Conservation (phyloP, 2,888 invertebrate species). For the Chrysolina oricalcia region DNA sequence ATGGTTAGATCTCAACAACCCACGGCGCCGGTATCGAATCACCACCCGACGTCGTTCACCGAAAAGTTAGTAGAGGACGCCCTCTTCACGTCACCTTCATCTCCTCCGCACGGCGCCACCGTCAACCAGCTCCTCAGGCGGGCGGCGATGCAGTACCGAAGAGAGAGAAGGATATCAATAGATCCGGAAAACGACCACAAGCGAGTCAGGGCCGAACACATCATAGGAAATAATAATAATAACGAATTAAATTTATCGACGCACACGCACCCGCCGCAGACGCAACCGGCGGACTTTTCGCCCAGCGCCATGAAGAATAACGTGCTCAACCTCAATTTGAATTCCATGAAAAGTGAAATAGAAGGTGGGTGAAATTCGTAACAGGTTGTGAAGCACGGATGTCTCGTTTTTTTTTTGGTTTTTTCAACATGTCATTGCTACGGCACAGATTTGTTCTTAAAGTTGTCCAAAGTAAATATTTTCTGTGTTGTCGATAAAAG, state of each 20-base stretch:
- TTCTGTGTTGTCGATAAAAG: too few relatives aligned
- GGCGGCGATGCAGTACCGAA: slow-evolving; percentile 67
- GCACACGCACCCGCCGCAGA: slow-evolving; percentile 70
- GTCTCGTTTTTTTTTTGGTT: too few relatives aligned
- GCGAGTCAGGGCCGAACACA: slow-evolving; percentile 72
- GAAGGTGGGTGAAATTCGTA: slow-evolving; percentile 51
- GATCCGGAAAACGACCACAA: slow-evolving; percentile 79
- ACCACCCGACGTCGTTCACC: slow-evolving; percentile 72
- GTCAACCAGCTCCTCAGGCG: slow-evolving; percentile 80
- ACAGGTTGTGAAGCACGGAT: too few relatives aligned
- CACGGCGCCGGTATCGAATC: slow-evolving; percentile 65
- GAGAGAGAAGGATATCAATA: slow-evolving; percentile 77
- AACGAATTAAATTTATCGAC: slow-evolving; percentile 65
- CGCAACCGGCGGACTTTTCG: slow-evolving; percentile 76
- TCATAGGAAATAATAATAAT: slow-evolving; percentile 65
- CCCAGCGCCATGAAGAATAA: slow-evolving; percentile 77
- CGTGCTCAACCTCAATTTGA: slow-evolving; percentile 65
- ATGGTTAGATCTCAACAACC: slow-evolving; percentile 76
- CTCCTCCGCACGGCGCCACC: slow-evolving; percentile 74
- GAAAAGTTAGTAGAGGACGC: slow-evolving; percentile 74
- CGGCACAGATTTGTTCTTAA: too few relatives aligned
- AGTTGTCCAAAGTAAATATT: too few relatives aligned
- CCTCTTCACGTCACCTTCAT: slow-evolving; percentile 75
- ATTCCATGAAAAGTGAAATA: slow-evolving; percentile 69
- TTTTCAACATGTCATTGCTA: too few relatives aligned